Evolutionary conservation across 2,113 vertebrate genomes (phyloP), one percentile per base, ranked within the genome.

Genomic region (Vulpes ferrilata): DNA sequence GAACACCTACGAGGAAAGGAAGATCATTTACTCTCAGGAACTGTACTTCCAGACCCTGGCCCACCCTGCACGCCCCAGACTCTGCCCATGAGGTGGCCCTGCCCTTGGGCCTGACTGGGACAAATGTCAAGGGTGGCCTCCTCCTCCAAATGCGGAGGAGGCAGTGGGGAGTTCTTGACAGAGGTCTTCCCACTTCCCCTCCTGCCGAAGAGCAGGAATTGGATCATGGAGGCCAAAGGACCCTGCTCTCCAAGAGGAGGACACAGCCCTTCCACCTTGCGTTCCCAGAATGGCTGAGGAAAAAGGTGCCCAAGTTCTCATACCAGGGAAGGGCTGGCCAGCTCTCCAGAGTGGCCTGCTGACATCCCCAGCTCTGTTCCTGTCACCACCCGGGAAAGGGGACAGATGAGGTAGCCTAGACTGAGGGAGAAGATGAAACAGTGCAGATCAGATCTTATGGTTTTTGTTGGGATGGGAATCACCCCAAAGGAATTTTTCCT

Each of bases 401-500:
- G 5, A 67, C 23, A 3, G 12, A 53, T 1, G 6, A 84, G 30
- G 43, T 22, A 15, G 78, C 76, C 82, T 30, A n/a, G 74, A 25
- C 71, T 73, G 59, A 65, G 48, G 32, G 35, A 62, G 22, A 81
- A 64, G 48, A 57, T n/a, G 22, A 85, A 53, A 55, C 27, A 51
- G 55, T 30, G 0, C 1, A 4, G 25, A 65, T 25, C 32, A 55
- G 73, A 90, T 55, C 35, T 5, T 74, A 30, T 8, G 65, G 30
- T n/a, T 82, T 94, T 67, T 55, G 59, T 74, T 15, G 82, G 53
- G 65, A 65, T 65, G n/a, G 22, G 32, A 43, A 43, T 93, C 87
- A 95, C 13, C 53, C 59, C 93, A 81, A 82, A 95, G 84, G 79
- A 81, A 73, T 82, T 92, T 88, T 74, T 80, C 62, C 69, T 65